phyloP scores from a whole-genome alignment of 2,113 vertebrate species.

The Thinocorus orbignyianus region DNA sequence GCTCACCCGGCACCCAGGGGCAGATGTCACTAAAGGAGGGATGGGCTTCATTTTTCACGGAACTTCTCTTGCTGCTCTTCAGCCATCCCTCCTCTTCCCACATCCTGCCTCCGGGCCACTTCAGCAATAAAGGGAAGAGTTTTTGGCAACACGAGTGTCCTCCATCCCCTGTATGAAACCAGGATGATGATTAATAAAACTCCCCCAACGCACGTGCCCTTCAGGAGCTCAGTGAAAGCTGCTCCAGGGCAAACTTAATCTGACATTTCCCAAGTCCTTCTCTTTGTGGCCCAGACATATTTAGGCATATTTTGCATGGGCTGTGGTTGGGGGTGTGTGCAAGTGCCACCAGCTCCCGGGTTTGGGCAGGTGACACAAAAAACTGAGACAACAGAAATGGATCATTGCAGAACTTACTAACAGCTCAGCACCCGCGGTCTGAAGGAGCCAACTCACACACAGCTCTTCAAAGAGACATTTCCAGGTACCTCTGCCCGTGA shows the following conservation, averaged over 20 bases:
- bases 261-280: not conserved
- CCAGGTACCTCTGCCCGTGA: not conserved
- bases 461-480: not conserved
- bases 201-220: not conserved
- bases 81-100: not conserved
- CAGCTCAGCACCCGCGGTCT: not conserved
- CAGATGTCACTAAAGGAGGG: not conserved
- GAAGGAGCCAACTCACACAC: not conserved
- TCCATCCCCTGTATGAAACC: not conserved
- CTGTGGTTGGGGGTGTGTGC: not conserved
- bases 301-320: fast-evolving
- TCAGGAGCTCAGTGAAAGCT: not conserved
- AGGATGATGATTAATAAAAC: too few species aligned
- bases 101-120: not conserved
- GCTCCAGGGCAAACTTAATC: not conserved
- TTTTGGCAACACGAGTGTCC: not conserved
- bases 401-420: not conserved
- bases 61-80: not conserved
- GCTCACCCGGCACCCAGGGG: not conserved
- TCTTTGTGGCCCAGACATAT: fast-evolving
- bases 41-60: not conserved
- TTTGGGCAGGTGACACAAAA: not conserved
- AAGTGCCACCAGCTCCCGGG: fast-evolving
- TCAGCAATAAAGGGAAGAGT: not conserved
- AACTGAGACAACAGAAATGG: not conserved